Percentiles rank a stretch among this genome's conserved stretches.
Evolutionary conservation across 2,888 invertebrate species (phyloP).

Genomic region (Agrochola circellaris): DNA sequence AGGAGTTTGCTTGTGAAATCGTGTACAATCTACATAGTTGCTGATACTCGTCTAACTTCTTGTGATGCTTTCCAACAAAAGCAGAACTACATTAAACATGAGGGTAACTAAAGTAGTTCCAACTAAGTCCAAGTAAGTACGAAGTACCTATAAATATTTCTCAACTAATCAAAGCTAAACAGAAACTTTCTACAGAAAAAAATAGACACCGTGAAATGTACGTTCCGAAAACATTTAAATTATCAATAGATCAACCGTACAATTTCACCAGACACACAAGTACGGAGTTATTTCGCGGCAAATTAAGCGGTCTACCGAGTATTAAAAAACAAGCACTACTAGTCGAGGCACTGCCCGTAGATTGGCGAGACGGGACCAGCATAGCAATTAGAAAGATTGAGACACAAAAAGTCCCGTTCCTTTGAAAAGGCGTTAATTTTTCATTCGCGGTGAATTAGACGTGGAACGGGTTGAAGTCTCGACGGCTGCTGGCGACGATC

Average conservation of each 20-base stretch:
- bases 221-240: conserved; percentile 56
- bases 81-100: conserved; percentile 14
- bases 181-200: conserved; percentile 36
- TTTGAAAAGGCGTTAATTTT: conserved; percentile 74
- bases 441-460: conserved; percentile 73
- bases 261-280: conserved; percentile 51
- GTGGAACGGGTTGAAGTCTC: conserved; percentile 64
- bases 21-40: conserved; percentile 50
- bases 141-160: conserved; percentile 1
- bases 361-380: conserved; percentile 66
- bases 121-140: neutral
- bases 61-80: conserved; percentile 27
- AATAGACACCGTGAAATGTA: conserved; percentile 30
- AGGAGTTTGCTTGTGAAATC: conserved; percentile 50
- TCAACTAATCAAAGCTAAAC: conserved; percentile 12
- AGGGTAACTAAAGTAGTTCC: conserved; percentile 16
- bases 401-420: conserved; percentile 69
- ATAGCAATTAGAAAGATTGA: conserved; percentile 75
- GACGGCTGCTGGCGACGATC: conserved; percentile 63
- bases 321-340: conserved; percentile 63
- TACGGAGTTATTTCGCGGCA: conserved; percentile 64
- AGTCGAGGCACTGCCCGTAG: conserved; percentile 54
- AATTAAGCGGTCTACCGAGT: conserved; percentile 69
- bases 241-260: conserved; percentile 43
- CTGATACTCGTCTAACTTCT: conserved; percentile 48